Evolutionary conservation across 2,888 invertebrate species (phyloP).

Genomic region (Periphyllus acericola): DNA sequence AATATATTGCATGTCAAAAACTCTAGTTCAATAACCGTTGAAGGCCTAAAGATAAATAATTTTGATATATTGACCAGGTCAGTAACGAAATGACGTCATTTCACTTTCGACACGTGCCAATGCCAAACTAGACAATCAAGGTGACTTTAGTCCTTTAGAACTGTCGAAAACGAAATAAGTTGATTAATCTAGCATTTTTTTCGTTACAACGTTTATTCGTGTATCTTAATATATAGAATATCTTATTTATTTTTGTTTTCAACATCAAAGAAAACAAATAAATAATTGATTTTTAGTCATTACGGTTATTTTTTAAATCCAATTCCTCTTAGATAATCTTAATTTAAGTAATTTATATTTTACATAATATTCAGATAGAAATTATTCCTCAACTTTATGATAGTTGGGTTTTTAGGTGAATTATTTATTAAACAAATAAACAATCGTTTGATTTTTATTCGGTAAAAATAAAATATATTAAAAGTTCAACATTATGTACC

Average conservation of each 20-base stretch:
- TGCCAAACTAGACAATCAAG: constrained; percentile 41
- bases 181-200: neutral
- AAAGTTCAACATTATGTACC: neutral
- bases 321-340: too few species aligned
- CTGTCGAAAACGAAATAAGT: constrained; percentile 24
- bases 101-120: constrained; percentile 37
- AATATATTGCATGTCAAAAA: neutral
- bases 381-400: too few species aligned
- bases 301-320: too few species aligned
- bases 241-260: neutral
- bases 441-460: neutral
- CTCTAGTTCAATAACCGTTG: neutral
- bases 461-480: neutral
- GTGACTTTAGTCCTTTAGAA: constrained; percentile 33
- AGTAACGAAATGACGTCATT: constrained; percentile 32
- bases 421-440: too few species aligned
- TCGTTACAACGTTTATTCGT: neutral
- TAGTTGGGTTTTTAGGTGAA: too few species aligned
- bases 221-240: neutral
- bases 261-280: neutral
- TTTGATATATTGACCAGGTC: constrained; percentile 29
- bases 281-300: neutral
- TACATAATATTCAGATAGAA: too few species aligned
- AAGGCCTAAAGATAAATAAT: neutral
- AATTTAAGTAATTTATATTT: too few species aligned